Percentiles rank a stretch among this genome's conserved stretches.
These are phyloP conservation scores for Platerodrilus igneus DNA, from an alignment of 2,888 invertebrate species.

Conservation along the genomic window DNA sequence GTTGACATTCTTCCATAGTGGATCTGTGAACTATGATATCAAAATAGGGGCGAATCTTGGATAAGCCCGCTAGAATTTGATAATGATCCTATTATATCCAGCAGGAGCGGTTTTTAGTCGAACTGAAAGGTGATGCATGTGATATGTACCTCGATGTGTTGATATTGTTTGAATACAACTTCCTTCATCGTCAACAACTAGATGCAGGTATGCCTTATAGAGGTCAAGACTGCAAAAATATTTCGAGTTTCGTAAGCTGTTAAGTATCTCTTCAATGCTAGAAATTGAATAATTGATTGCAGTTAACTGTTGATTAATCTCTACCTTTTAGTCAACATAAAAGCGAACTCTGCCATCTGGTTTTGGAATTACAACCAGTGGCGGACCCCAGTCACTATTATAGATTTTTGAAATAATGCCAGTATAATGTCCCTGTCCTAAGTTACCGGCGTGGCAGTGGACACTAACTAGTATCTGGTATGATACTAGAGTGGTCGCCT, in stretches of 20 bases:
- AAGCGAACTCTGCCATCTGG: constrained; percentile 22
- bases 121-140: constrained; percentile 26
- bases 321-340: constrained; percentile 22
- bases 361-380: constrained; percentile 24
- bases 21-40: constrained; percentile 22
- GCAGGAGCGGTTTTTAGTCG: constrained; percentile 31
- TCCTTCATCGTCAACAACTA: constrained; percentile 24
- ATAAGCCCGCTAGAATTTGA: constrained; percentile 18
- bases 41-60: constrained; percentile 20
- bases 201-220: constrained; percentile 32
- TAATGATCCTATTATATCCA: constrained; percentile 27
- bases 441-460: no score
- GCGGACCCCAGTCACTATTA: constrained; percentile 25
- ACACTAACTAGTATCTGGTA: no score
- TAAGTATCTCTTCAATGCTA: constrained; percentile 10
- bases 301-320: constrained; percentile 7
- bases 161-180: constrained; percentile 28
- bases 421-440: no score
- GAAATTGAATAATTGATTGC: constrained; percentile 2
- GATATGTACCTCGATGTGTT: constrained; percentile 29
- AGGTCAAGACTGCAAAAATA: constrained; percentile 33
- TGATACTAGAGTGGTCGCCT: no score
- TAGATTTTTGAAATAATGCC: constrained; percentile 24
- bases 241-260: constrained; percentile 8
- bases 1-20: constrained; percentile 14